Base-by-base conservation (phyloP, 2,113 vertebrate species). In the Cyanoderma ruficeps region DNA sequence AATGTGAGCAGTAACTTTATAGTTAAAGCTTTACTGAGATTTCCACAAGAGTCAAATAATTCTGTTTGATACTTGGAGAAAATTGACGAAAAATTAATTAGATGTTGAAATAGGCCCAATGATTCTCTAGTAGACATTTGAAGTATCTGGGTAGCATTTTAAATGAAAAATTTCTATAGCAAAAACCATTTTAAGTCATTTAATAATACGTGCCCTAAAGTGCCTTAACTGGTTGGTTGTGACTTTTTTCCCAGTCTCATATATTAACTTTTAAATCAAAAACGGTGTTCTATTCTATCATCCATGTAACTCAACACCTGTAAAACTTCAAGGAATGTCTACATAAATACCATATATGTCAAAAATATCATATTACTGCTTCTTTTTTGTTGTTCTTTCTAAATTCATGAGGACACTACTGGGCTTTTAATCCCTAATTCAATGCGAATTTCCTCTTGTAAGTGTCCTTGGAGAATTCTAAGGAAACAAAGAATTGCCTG, bases 401-500 rank as follows among this genome's bases (percentile, higher is more conserved):
- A 60, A 87, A 82, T 82, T 63, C 53, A n/a, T 20, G 22, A 79
- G 18, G 49, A 60, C 10, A n/a, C 42, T 55, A 35, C 11, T 15
- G 28, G 49, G 23, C 30, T 90, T 74, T 78, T 77, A 94, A 35
- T 74, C 57, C 37, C 33, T 47, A 77, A 35, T 59, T 83, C 9
- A 47, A 20, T 44, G 64, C 0, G 27, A 25, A 92, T 96, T 91
- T 81, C 53, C 28, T 89, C 57, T 56, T 83, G 4, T 78, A 89
- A 56, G 56, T 50, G 31, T 68, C 55, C 65, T 79, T 2, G 0
- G 61, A 91, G 85, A 68, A 61, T 88, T 91, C 65, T 64, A 78
- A 91, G 63, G 68, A 76, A 94, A 90, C 59, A 89, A 61, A 86
- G 60, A 88, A 80, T 57, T 89, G 70, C 35, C 30, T 64, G 14